Conservation (phyloP, 2,888 invertebrate species). For the Hylaea fasciaria region DNA sequence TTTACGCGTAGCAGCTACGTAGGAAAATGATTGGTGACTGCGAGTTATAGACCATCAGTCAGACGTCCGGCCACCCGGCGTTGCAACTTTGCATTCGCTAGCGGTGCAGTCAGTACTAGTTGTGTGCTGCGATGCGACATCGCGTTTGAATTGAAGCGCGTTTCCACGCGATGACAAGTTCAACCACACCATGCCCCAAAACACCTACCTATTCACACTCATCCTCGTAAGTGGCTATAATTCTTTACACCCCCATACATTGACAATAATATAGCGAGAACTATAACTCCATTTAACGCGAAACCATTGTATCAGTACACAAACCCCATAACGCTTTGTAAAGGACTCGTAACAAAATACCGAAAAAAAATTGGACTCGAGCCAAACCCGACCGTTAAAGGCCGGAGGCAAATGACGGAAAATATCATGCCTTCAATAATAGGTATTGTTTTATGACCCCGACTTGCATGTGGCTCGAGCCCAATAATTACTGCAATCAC, state of each 20-base stretch:
- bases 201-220: too few species aligned
- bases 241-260: too few species aligned
- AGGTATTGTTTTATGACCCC: conserved; percentile 58
- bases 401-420: conserved; percentile 62
- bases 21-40: too few species aligned
- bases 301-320: conserved; percentile 36
- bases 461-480: conserved; percentile 41
- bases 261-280: not conserved
- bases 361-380: conserved; percentile 60
- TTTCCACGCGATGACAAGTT: too few species aligned
- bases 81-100: not conserved
- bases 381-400: conserved; percentile 61
- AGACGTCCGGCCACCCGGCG: too few species aligned
- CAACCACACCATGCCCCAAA: too few species aligned
- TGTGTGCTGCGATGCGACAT: too few species aligned
- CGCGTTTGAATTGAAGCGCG: too few species aligned
- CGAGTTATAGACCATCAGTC: too few species aligned
- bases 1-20: too few species aligned
- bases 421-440: conserved; percentile 62
- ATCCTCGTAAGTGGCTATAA: too few species aligned
- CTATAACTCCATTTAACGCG: not conserved
- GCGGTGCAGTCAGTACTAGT: too few species aligned
- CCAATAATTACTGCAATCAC: conserved; percentile 38
- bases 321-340: conserved; percentile 52
- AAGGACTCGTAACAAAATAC: conserved; percentile 51